A percentile compares a stretch with the other conserved stretches of the same genome.
phyloP scores from a whole-genome alignment of 92 coral and sea anemone genomes.

The Heteractis magnifica region DNA sequence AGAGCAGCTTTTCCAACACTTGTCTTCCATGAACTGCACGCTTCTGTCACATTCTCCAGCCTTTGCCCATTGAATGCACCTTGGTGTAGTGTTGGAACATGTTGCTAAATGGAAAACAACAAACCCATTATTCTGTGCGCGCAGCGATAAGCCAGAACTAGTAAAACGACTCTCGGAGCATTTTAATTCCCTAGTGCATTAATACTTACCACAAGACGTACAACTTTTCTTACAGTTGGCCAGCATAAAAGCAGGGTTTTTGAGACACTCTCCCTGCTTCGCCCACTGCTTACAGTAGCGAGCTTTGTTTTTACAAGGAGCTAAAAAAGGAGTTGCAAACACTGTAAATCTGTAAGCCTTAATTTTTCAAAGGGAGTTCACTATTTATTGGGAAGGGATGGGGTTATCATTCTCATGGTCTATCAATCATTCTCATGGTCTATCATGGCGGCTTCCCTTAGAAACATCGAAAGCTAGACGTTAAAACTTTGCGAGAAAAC shows the following conservation, averaged over 20 bases:
- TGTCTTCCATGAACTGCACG: conserved; percentile 53
- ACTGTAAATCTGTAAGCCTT: no score
- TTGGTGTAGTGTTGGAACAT: conserved; percentile 40
- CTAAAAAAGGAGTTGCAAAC: conserved; percentile 20
- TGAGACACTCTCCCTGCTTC: conserved; percentile 51
- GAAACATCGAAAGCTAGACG: no score
- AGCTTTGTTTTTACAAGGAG: conserved; percentile 51
- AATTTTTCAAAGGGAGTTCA: no score
- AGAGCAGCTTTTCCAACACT: conserved; percentile 69
- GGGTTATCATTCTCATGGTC: no score
- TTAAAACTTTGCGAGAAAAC: no score
- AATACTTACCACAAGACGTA: conserved; percentile 59
- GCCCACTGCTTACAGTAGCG: conserved; percentile 58
- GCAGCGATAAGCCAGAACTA: no score
- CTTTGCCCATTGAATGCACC: conserved; percentile 55
- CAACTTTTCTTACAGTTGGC: conserved; percentile 67
- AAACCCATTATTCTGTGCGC: background rate
- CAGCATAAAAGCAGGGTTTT: conserved; percentile 53
- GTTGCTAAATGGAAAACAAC: conserved; percentile 27
- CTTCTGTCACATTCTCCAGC: conserved; percentile 53
- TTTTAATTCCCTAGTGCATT: background rate
- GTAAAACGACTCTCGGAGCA: no score
- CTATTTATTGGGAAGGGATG: background rate
- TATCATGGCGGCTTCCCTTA: no score
- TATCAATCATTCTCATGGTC: no score